Evolutionary conservation across 1,140 invertebrate species (phyloP), one percentile per base, ranked within the genome.

Genomic region (Octopus sinensis): DNA sequence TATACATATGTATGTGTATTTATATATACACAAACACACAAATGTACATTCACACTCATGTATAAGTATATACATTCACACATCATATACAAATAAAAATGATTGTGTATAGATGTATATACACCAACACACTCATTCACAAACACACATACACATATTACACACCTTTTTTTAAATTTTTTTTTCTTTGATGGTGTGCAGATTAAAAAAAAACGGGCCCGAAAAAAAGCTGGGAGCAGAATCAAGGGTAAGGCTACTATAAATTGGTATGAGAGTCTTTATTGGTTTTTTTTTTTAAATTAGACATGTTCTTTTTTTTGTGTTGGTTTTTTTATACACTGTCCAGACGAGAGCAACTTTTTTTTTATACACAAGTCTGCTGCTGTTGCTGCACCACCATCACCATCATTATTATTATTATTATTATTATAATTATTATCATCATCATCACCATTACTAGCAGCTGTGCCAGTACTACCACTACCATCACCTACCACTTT

Each of bases 241-340:
- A 73, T 13, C 6, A 73, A 73, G 68, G 68, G 68, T 23, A 73
- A 73, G 68, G 68, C 68, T 73, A 73, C 68, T n/a, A 73, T 73
- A 73, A 23, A 73, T 6, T 73, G 13, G 68, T 73, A 73, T 13
- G 68, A 73, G 68, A 73, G 68, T 73, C 30, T 12, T 73, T 17
- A 73, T 73, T 17, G 9, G 13, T 13, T 73, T 73, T 73, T 73
- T n/a, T 73, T 73, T n/a, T 6, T n/a, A 13, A 73, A n/a, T 73
- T 73, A n/a, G 9, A 13, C 5, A n/a, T 5, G 17, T 73, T 73
- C 30, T 5, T 73, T 73, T 73, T 73, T 9, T 73, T 13, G 5
- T 73, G 7, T 73, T 73, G 68, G 17, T 73, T 73, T 73, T 73
- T 73, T 73, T 73, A n/a, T 73, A 73, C 68, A 73, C 68, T 73